Evolutionary conservation across 2,797 vertebrate genomes (phyloP).

Genomic region (Protonibea diacanthus): DNA sequence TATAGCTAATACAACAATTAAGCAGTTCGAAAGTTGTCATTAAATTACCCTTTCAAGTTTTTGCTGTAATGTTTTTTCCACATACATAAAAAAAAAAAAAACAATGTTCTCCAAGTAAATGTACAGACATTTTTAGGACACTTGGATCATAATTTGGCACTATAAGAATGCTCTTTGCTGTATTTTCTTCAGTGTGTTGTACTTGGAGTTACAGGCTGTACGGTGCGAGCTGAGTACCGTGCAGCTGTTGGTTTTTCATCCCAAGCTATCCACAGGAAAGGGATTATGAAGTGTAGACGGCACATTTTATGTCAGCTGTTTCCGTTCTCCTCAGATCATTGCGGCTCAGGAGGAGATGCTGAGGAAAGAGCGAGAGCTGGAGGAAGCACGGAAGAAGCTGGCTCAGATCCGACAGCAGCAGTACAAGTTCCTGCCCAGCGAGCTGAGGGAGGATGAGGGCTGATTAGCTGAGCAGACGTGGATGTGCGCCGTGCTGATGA

Average conservation of each 20-base stretch:
- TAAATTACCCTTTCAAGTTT: neutral
- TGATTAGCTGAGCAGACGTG: conserved; percentile 73
- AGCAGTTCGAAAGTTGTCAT: neutral
- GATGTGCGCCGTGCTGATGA: conserved; percentile 33
- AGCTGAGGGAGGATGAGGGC: conserved; percentile 95
- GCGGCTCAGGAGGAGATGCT: conserved; percentile 99
- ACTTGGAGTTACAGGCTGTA: neutral
- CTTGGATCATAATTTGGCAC: neutral
- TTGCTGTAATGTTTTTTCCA: neutral
- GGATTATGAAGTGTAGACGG: conserved; percentile 19
- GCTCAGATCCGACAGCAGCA: conserved; percentile 99
- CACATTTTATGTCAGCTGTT: conserved; percentile 47
- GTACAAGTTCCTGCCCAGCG: conserved; percentile 98
- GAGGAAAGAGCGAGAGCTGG: conserved; percentile 96
- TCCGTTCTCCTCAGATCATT: conserved; percentile 89
- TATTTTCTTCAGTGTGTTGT: neutral
- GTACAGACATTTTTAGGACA: neutral
- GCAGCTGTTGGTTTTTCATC: conserved; percentile 7
- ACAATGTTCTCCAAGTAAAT: neutral
- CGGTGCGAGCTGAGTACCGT: neutral
- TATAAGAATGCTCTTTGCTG: neutral
- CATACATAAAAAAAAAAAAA: neutral
- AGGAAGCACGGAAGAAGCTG: conserved; percentile 98
- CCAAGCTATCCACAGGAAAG: conserved; percentile 24
- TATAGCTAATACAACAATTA: neutral